Evolutionary conservation across 2,888 invertebrate genomes (phyloP).

Genomic region (Epiblema foenella): DNA sequence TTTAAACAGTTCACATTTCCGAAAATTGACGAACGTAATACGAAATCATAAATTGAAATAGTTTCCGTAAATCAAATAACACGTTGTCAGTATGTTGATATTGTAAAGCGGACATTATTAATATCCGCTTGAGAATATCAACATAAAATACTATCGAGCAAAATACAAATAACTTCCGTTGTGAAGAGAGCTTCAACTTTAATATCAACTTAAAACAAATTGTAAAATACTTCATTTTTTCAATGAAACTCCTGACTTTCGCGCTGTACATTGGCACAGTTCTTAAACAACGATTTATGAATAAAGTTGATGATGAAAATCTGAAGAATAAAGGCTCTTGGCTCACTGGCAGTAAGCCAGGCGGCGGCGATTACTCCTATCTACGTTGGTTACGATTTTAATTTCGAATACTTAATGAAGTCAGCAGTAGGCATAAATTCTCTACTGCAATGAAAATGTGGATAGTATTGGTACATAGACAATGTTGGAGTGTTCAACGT

Average conservation of each 20-base stretch:
- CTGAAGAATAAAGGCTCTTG: slow-evolving; percentile 62
- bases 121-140: no score
- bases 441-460: background rate
- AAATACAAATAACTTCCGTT: background rate
- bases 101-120: background rate
- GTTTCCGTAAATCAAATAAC: background rate
- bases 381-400: slow-evolving; percentile 52
- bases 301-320: slow-evolving; percentile 58
- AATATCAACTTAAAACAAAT: slow-evolving; percentile 20
- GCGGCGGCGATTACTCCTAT: slow-evolving; percentile 61
- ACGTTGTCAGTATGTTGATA: background rate
- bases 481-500: background rate
- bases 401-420: slow-evolving; percentile 51
- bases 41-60: no score
- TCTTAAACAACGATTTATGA: slow-evolving; percentile 43
- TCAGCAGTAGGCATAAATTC: slow-evolving; percentile 38
- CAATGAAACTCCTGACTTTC: slow-evolving; percentile 28
- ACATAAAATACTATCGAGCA: background rate
- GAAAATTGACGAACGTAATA: no score
- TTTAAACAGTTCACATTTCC: no score
- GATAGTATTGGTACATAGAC: background rate
- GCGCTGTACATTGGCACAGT: slow-evolving; percentile 39
- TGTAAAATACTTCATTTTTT: slow-evolving; percentile 31
- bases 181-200: slow-evolving; percentile 9
- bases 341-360: slow-evolving; percentile 65